Base-by-base conservation (phyloP, 2,888 invertebrate genomes). In the Drosophila pseudotalamancana region DNA sequence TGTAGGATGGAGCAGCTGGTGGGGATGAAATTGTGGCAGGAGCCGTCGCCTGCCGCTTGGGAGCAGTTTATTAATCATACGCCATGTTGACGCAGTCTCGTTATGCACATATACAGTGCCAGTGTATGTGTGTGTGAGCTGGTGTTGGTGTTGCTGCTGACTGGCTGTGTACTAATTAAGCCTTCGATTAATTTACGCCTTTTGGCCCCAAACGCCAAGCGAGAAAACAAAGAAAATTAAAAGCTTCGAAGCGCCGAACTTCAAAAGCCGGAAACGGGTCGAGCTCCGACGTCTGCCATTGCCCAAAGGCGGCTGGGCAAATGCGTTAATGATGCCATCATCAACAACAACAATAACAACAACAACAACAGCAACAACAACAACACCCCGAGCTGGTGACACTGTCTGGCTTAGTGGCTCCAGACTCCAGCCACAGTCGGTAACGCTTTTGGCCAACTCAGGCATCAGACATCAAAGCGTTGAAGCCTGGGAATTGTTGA, bases 131-230 rank as follows among this genome's bases (percentile, higher is more conserved):
- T 54, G n/a, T 14, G 14, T 25, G 35, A 29, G 46, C 21, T 14
- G 23, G 45, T 48, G 14, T 35, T 49, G 48, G 29, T 57, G 37
- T 37, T 49, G 56, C 8, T 55, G 62, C 37, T 60, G 46, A 42
- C 56, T 70, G 59, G 40, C 56, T 72, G 77, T 85, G 75, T 82
- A 74, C 87, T 87, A 83, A 83, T 83, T 83, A 83, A 87, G 83
- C 87, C 88, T 88, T 89, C 89, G 88, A 88, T 89, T 88, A 88
- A 89, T 88, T 89, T 81, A 88, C 88, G 80, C 88, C 89, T 88
- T 88, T 89, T 88, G 88, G 88, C 88, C 88, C 77, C 83, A 72
- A 87, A 82, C 71, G 73, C 65, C 76, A 78, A 76, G 72, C 57
- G 77, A 64, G 72, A 83, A 83, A 79, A 76, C 78, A 88, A 87